Evolutionary conservation across 2,888 invertebrate genomes (phyloP), one percentile per base, ranked within the genome.

Genomic region (Troides aeacus): DNA sequence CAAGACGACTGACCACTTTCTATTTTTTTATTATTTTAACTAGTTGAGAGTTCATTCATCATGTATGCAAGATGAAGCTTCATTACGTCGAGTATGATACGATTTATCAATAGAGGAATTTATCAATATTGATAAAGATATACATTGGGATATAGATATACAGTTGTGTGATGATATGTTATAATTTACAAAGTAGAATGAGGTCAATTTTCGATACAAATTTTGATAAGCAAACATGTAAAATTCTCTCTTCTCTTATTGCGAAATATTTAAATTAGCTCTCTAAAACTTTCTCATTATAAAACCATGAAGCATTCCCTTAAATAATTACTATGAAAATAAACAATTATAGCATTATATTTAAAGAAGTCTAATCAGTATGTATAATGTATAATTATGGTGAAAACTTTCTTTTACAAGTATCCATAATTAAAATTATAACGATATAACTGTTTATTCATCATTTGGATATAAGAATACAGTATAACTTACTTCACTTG

Each of bases 1-100:
- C 46, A 12, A 46, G 46, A 46, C 46, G 15, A 46, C n/a, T 21
- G 6, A 21, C 56, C 56, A 56, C 21, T 56, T 56, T 56, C 56
- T 56, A 21, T 56, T 56, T 56, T 18, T 56, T 56, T 56, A 56
- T 56, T 56, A 56, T 56, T 21, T 56, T n/a, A n/a, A 21, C n/a
- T 21, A 56, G 10, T 56, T 56, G 10, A 56, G 21, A 21, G 21
- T 21, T 56, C 18, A 21, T n/a, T 56, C 21, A 56, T 56, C 10
- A 56, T 21, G 56, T 8, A 21, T 21, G 5, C 6, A 21, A 46
- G 46, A 42, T 42, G 12, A 12, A 12, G 46, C 39, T 39, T 39
- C 1, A 39, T 39, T 10, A 39, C 10, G 10, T 39, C 7, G 5
- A 39, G 39, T 39, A 39, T 39, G 39, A 39, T 10, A 6, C 10